phyloP scores from a whole-genome alignment of 2,888 invertebrate species.

The Hemaris fuciformis region DNA sequence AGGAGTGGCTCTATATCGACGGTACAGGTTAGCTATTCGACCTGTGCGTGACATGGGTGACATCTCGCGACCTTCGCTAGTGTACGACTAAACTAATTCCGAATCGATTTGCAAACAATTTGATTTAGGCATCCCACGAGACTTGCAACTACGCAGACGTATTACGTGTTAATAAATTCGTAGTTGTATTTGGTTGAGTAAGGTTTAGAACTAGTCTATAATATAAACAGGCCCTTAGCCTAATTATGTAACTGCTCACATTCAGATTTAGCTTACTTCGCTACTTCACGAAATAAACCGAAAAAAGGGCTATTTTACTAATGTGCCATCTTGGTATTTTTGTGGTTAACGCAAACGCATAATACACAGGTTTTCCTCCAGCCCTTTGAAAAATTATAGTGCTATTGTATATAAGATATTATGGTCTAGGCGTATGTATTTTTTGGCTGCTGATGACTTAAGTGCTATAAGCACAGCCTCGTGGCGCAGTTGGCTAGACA shows the following conservation, averaged over 20 bases:
- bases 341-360: no score
- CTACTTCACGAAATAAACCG: no score
- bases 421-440: no score
- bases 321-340: no score
- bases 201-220: not conserved
- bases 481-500: no score
- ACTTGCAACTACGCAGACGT: not conserved
- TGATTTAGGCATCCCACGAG: not conserved
- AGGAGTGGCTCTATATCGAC: not conserved
- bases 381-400: no score
- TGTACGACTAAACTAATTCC: not conserved
- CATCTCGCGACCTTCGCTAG: not conserved
- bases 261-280: no score
- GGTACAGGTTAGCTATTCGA: constrained; percentile 1
- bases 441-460: no score
- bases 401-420: no score
- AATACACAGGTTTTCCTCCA: no score
- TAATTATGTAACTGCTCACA: not conserved
- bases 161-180: not conserved
- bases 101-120: not conserved
- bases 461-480: no score
- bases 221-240: not conserved
- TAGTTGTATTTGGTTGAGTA: not conserved
- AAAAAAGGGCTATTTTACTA: no score
- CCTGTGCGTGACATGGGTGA: not conserved